phyloP scores from a whole-genome alignment of 2,888 invertebrate species.

The Sarcophaga carnaria region DNA sequence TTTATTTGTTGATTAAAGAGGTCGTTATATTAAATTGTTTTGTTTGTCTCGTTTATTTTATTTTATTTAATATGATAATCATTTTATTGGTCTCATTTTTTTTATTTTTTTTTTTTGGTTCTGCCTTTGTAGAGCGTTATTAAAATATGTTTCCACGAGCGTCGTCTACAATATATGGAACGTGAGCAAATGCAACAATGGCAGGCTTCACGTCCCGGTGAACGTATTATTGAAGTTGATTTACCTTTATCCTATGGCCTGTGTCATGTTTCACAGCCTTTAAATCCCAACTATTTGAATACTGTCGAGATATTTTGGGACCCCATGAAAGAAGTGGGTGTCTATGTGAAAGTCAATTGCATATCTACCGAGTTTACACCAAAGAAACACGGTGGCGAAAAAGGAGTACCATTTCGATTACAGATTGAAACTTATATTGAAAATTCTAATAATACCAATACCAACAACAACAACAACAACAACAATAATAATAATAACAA shows the following conservation, averaged over 20 bases:
- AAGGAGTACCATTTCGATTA: slow-evolving; percentile 97
- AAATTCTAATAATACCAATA: slow-evolving; percentile 72
- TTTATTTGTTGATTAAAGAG: slow-evolving; percentile 59
- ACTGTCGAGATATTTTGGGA: slow-evolving; percentile 96
- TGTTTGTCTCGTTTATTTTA: slow-evolving; percentile 48
- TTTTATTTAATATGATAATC: too few relatives aligned
- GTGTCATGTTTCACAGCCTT: slow-evolving; percentile 89
- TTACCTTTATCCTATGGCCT: slow-evolving; percentile 96
- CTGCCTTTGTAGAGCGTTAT: slow-evolving; percentile 87
- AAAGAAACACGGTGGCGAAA: slow-evolving; percentile 98
- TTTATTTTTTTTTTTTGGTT: slow-evolving; percentile 77
- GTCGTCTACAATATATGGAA: slow-evolving; percentile 97
- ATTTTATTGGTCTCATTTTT: neutral
- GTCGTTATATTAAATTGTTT: slow-evolving; percentile 67
- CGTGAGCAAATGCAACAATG: slow-evolving; percentile 95
- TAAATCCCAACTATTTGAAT: slow-evolving; percentile 87
- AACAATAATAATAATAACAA: slow-evolving; percentile 63
- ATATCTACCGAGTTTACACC: slow-evolving; percentile 99
- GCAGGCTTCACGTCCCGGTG: slow-evolving; percentile 94
- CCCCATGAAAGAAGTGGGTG: slow-evolving; percentile 96
- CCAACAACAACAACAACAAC: slow-evolving; percentile 65
- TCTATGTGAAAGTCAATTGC: slow-evolving; percentile 97
- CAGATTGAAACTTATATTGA: slow-evolving; percentile 92
- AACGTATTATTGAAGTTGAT: slow-evolving; percentile 95
- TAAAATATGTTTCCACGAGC: slow-evolving; percentile 97